These are phyloP conservation scores for Thymelicus lineola DNA, from an alignment of 2,888 invertebrate genomes.

Conservation along the genomic window DNA sequence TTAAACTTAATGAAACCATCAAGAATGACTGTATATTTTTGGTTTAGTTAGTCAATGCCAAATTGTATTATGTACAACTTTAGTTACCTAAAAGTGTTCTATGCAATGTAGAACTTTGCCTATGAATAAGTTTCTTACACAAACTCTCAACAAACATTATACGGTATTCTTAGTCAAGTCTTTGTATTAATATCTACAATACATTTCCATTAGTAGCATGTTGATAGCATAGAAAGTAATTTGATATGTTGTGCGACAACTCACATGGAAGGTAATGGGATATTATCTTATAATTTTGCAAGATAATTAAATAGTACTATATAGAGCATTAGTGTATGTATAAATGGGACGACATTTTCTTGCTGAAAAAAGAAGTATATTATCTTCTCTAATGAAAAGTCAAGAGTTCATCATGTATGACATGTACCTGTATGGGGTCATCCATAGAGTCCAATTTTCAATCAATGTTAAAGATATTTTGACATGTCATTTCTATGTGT, in stretches of 20 bases:
- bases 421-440: too few species aligned
- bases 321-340: too few species aligned
- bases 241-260: constrained; percentile 62
- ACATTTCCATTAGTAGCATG: constrained; percentile 47
- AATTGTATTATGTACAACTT: constrained; percentile 28
- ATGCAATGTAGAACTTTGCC: constrained; percentile 5
- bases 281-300: background rate
- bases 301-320: background rate
- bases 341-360: too few species aligned
- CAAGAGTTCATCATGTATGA: too few species aligned
- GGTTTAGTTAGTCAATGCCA: constrained; percentile 27
- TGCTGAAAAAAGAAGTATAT: too few species aligned
- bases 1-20: constrained; percentile 19
- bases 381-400: too few species aligned
- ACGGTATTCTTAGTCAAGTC: constrained; percentile 57
- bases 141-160: constrained; percentile 54
- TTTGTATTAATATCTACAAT: constrained; percentile 59
- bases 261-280: constrained; percentile 34
- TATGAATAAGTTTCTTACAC: constrained; percentile 46
- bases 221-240: constrained; percentile 57
- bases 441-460: too few species aligned
- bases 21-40: constrained; percentile 34
- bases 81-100: constrained; percentile 18
- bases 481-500: too few species aligned
- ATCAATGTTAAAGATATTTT: too few species aligned